Evolutionary conservation across 2,888 invertebrate genomes (phyloP), one percentile per base, ranked within the genome.

Genomic region (Pherbina coryleti): DNA sequence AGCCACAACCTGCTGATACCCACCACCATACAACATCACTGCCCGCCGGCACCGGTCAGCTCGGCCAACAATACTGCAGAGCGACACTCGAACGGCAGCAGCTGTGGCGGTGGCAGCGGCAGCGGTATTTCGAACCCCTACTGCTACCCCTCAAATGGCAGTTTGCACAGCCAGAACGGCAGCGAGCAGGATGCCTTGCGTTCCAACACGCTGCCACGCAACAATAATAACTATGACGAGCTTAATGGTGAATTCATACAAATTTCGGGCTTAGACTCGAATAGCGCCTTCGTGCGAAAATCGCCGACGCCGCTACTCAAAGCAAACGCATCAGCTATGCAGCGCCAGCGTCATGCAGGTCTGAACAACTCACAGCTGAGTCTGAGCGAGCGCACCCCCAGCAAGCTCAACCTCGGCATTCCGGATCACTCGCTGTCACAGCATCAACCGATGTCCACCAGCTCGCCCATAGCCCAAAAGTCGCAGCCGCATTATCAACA

Each of bases 181-280:
- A 67, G 67, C 75, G 74, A 66, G 3, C 51, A 55, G 25, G 53
- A 49, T 19, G 55, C 11, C 5, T 8, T 84, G 55, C 89, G 94
- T 57, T 94, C 95, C 0, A 93, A 94, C 28, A 95, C 95, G 1
- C 88, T 95, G 71, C 95, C 95, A 0, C 91, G 95, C 79, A 78
- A 74, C 19, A 60, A 76, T 37, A 78, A 77, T 76, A 92, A 86
- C 77, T 86, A 84, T 62, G 88, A 88, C 19, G 86, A 88, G 37
- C 80, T 86, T 44, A 85, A 83, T 4, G 89, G 92, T 5, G 93
- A 93, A 83, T 92, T 93, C 44, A 92, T 92, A 11, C 92, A 93
- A 82, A 93, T 93, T 71, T 92, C 92, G 4, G 88, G 88, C 0
- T 90, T 93, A 80, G 93, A 93, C 77, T 92, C 92, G 74, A 88